phyloP scores from a whole-genome alignment of 2,797 vertebrate species.

The Takifugu ocellatus region DNA sequence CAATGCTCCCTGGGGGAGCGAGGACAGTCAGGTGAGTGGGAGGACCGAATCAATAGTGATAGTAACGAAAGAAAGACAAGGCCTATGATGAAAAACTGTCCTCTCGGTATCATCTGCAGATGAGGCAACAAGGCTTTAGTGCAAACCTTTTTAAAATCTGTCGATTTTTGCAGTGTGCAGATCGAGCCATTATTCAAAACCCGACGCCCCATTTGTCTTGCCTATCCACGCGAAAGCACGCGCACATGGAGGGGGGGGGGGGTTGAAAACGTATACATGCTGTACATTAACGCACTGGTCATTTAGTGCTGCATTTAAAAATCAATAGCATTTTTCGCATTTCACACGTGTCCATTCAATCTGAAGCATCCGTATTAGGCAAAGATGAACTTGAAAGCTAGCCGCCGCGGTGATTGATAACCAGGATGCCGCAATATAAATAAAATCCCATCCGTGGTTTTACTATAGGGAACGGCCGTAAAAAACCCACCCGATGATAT shows the following conservation, averaged over 20 bases:
- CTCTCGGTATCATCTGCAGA: too few species aligned
- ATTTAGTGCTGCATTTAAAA: constrained; percentile 27
- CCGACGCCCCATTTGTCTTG: constrained; percentile 52
- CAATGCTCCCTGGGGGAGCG: constrained; percentile 6
- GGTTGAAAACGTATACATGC: neutral
- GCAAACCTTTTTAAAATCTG: constrained; percentile 21
- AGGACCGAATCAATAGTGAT: constrained; percentile 35
- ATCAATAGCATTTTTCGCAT: constrained; percentile 54
- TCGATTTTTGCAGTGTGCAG: constrained; percentile 70
- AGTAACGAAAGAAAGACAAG: constrained; percentile 36
- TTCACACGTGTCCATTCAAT: constrained; percentile 31
- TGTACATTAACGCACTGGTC: neutral
- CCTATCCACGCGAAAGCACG: constrained; percentile 58
- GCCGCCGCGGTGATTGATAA: neutral
- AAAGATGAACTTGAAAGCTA: constrained; percentile 30
- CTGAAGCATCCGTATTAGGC: constrained; percentile 8
- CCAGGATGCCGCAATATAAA: neutral
- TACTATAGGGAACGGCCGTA: neutral
- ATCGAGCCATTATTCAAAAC: constrained; percentile 78
- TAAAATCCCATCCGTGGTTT: neutral
- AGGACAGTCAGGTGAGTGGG: constrained; percentile 24
- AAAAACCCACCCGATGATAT: constrained; percentile 14
- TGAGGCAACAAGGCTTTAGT: constrained; percentile 49
- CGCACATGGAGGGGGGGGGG: constrained; percentile 4
- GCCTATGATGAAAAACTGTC: too few species aligned